Evolutionary conservation across 2,888 invertebrate species (phyloP).

Genomic region (Lithophane semibrunnea): DNA sequence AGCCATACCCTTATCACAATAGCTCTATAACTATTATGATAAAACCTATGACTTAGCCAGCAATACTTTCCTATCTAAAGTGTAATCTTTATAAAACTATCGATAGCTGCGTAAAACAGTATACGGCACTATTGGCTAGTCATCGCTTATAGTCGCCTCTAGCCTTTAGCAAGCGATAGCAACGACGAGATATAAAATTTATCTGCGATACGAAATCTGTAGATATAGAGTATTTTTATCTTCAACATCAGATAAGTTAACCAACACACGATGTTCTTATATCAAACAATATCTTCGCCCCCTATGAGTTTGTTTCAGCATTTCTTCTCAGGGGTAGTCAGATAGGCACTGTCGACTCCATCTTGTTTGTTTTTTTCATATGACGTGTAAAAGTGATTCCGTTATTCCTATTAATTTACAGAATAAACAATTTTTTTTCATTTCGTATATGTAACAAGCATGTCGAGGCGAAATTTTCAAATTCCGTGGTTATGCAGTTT

Average conservation of each 20-base stretch:
- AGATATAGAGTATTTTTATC: not conserved
- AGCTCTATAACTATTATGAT: not conserved
- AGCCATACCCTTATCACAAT: not conserved
- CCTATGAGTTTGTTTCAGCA: too few relatives aligned
- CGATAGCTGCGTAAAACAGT: slow-evolving; percentile 27
- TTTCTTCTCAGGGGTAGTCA: too few relatives aligned
- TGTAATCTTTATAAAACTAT: not conserved
- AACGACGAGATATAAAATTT: slow-evolving; percentile 11
- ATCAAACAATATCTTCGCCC: too few relatives aligned
- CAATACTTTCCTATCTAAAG: slow-evolving; percentile 9
- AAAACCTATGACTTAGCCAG: slow-evolving; percentile 2
- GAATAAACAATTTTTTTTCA: too few relatives aligned
- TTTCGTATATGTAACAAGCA: too few relatives aligned
- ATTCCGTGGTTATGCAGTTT: too few relatives aligned
- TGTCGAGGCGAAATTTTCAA: not conserved
- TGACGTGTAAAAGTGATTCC: too few relatives aligned
- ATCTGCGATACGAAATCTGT: slow-evolving; percentile 9
- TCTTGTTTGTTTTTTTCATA: too few relatives aligned
- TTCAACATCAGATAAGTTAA: slow-evolving; percentile 5
- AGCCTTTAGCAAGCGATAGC: not conserved
- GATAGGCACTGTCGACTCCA: too few relatives aligned
- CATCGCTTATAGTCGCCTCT: not conserved
- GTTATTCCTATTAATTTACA: too few relatives aligned
- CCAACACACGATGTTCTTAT: too few relatives aligned
- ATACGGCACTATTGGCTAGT: not conserved